These are phyloP conservation scores for Adelges cooleyi DNA, from an alignment of 1,140 invertebrate genomes.

Conservation along the genomic window DNA sequence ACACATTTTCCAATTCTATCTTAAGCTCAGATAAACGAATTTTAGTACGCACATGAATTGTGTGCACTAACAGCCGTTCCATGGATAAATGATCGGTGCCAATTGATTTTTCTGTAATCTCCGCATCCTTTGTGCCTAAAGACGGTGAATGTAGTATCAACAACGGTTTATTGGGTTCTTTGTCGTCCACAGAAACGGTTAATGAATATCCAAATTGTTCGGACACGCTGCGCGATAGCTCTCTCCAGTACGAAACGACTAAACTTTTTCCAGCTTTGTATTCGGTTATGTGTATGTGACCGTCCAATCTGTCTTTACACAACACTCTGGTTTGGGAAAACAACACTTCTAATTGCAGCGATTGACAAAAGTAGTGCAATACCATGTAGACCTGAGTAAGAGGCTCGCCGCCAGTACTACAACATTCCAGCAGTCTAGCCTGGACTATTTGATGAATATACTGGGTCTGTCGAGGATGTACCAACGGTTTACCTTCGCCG, in stretches of 20 bases:
- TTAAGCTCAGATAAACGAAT: conserved; percentile 71
- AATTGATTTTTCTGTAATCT: conserved; percentile 68
- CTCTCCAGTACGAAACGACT: conserved; percentile 86
- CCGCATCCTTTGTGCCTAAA: conserved; percentile 52
- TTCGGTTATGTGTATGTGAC: conserved; percentile 84
- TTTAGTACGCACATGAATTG: conserved; percentile 83
- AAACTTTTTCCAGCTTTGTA: conserved; percentile 80
- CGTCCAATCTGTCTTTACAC: conserved; percentile 74
- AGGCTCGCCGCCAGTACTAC: conserved; percentile 46
- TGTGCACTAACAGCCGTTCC: conserved; percentile 92
- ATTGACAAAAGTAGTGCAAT: conserved; percentile 89
- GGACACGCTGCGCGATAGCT: conserved; percentile 48
- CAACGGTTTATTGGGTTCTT: conserved; percentile 66
- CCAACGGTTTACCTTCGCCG: conserved; percentile 87
- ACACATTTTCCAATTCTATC: conserved; percentile 57
- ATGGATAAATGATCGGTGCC: conserved; percentile 82
- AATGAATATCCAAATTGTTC: conserved; percentile 73
- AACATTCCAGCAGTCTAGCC: conserved; percentile 69
- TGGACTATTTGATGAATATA: conserved; percentile 88
- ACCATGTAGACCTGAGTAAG: conserved; percentile 75
- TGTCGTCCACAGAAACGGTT: conserved; percentile 75
- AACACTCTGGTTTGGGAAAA: conserved; percentile 86
- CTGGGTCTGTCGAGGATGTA: conserved; percentile 81
- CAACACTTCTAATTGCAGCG: conserved; percentile 82
- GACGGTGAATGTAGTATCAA: conserved; percentile 79